Percentiles rank a stretch among this genome's conserved stretches.
Conservation (phyloP, 2,113 vertebrate species). For the Muscicapa adusta region DNA sequence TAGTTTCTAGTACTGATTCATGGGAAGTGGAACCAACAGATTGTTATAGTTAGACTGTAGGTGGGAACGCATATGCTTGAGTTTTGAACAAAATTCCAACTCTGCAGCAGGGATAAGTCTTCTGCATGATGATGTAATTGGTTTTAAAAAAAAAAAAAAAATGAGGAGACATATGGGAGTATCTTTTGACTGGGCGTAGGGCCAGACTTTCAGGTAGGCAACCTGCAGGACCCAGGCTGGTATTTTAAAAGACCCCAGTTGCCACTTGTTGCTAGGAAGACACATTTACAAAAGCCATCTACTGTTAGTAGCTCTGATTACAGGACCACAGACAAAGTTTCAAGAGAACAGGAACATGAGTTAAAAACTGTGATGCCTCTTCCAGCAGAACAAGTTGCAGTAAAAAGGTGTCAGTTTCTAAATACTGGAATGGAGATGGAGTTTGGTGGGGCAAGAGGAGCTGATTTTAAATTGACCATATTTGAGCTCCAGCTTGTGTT, state of each 20-base stretch:
- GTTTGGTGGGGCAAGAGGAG: neutral
- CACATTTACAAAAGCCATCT: neutral
- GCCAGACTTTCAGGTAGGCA: neutral
- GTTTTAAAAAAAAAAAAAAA: neutral
- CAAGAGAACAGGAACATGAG: neutral
- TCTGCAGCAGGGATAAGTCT: neutral
- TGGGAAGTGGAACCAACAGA: constrained; percentile 29
- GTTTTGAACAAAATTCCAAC: constrained; percentile 10
- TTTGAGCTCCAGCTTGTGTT: neutral
- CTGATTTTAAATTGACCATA: neutral
- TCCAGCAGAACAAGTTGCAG: neutral
- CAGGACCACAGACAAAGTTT: fast-evolving
- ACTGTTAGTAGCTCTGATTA: neutral
- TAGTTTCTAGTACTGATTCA: constrained; percentile 40
- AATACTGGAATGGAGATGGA: neutral
- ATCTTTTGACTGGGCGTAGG: neutral
- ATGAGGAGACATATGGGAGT: neutral
- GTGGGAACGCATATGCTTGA: neutral
- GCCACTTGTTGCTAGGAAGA: neutral
- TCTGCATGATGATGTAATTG: neutral
- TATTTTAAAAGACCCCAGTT: neutral
- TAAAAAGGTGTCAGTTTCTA: neutral
- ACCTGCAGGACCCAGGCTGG: neutral
- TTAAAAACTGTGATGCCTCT: neutral
- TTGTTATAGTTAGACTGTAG: constrained; percentile 25